Conservation (phyloP, 2,113 vertebrate genomes). For the Embiotoca jacksoni region DNA sequence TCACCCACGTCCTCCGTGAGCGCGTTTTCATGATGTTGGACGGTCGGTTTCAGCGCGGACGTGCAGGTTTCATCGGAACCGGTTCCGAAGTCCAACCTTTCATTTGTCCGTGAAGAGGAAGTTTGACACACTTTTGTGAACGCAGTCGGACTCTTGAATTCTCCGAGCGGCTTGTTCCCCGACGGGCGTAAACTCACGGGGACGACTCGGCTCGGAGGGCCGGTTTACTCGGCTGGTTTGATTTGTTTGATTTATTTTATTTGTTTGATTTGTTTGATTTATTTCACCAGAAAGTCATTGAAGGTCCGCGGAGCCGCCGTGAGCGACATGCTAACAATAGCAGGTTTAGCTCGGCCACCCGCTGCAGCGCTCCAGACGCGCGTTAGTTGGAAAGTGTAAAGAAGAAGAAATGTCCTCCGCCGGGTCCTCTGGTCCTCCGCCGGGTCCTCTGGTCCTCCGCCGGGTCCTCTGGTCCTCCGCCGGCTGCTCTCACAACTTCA, state of each 20-base stretch:
- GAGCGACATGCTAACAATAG: constrained; percentile 85
- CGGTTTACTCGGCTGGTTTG: no score
- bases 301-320: constrained; percentile 73
- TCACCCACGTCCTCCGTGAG: constrained; percentile 36
- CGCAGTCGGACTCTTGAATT: constrained; percentile 56
- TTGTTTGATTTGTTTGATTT: constrained; percentile 11
- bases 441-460: no score
- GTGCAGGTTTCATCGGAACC: neutral
- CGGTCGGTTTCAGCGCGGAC: neutral
- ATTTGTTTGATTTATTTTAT: no score
- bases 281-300: constrained; percentile 70
- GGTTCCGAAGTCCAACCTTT: constrained; percentile 17
- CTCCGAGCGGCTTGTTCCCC: constrained; percentile 41
- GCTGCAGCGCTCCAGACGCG: constrained; percentile 66
- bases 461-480: no score
- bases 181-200: constrained; percentile 24
- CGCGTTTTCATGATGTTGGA: constrained; percentile 13
- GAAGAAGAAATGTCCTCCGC: constrained; percentile 21
- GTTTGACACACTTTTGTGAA: constrained; percentile 74
- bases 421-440: no score
- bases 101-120: constrained; percentile 48
- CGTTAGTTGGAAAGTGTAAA: constrained; percentile 77
- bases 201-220: neutral
- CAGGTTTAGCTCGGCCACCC: constrained; percentile 83
- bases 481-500: constrained; percentile 46